Percentiles rank a stretch among this genome's conserved stretches.
Conservation (phyloP, 2,797 vertebrate genomes). For the Alectoris magna region DNA sequence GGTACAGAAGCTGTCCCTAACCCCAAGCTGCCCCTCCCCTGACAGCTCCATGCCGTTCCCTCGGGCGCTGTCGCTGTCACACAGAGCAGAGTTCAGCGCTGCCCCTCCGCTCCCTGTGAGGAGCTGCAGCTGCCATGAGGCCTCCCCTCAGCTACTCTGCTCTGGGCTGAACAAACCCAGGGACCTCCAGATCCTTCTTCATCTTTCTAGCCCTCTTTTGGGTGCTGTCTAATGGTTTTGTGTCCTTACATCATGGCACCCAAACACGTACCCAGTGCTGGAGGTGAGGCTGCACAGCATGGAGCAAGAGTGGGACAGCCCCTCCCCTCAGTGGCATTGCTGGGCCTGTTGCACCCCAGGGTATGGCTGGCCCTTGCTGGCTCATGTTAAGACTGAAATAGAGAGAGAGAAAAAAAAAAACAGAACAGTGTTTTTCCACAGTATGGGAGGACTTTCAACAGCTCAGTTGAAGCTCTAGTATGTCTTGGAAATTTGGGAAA, state of each 20-base stretch:
- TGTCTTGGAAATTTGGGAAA: not conserved
- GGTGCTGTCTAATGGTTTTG: not conserved
- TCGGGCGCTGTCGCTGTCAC: not conserved
- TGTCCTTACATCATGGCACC: not conserved
- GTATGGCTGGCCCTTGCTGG: not conserved
- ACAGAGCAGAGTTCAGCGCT: not conserved
- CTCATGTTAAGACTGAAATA: not conserved
- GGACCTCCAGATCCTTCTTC: not conserved
- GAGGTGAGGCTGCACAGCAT: not conserved
- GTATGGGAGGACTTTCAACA: not conserved
- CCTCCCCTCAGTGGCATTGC: not conserved
- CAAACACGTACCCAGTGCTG: not conserved
- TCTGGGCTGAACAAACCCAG: not conserved
- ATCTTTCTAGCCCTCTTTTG: not conserved
- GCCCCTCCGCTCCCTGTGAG: not conserved
- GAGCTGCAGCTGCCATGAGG: not conserved
- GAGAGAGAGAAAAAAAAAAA: not conserved
- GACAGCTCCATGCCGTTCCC: not conserved
- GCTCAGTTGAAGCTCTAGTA: not conserved
- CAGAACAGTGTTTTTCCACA: not conserved
- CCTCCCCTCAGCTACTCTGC: not conserved
- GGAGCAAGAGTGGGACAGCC: not conserved
- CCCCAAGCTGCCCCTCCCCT: not conserved
- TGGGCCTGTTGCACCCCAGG: not conserved
- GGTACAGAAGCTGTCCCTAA: not conserved